phyloP scores from a whole-genome alignment of 1,140 invertebrate genomes.

The Drosophila arizonae region DNA sequence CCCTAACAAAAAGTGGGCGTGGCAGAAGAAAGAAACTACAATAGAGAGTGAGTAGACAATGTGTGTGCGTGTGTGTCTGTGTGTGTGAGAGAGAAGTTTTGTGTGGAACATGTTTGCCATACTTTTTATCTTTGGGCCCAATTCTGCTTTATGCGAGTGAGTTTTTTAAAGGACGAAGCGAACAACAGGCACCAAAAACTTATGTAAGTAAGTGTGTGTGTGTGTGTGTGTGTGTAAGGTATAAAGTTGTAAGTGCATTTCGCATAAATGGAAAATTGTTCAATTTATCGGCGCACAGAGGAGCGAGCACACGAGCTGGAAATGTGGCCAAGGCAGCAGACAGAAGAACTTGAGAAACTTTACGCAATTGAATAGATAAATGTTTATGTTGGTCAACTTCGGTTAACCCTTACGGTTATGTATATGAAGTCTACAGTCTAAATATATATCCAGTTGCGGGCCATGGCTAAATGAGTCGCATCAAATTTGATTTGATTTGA shows the following conservation, averaged over 20 bases:
- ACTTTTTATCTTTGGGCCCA: conserved; percentile 49
- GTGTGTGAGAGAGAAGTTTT: conserved; percentile 44
- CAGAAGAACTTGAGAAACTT: conserved; percentile 40
- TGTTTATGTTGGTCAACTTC: conserved; percentile 58
- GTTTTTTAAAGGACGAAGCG: conserved; percentile 60
- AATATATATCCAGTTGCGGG: too few species aligned
- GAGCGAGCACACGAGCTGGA: conserved; percentile 20
- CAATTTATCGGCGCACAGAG: conserved; percentile 58
- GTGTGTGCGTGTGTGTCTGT: neutral
- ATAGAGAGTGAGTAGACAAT: neutral
- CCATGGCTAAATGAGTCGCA: conserved; percentile 47
- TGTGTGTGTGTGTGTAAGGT: conserved; percentile 2
- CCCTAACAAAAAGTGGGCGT: conserved; percentile 30
- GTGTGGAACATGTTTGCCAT: conserved; percentile 55
- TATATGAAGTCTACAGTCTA: neutral
- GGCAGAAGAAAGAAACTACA: conserved; percentile 14
- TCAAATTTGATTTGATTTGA: conserved; percentile 64
- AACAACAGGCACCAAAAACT: conserved; percentile 21
- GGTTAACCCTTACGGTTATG: conserved; percentile 16
- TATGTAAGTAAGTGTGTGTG: conserved; percentile 1
- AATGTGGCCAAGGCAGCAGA: conserved; percentile 18
- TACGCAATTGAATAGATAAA: conserved; percentile 66
- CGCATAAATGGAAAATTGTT: conserved; percentile 73
- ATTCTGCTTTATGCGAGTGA: conserved; percentile 34
- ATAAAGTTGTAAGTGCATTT: conserved; percentile 72